These are phyloP conservation scores for Trochalopteron elliotii DNA, from an alignment of 2,113 vertebrate genomes.

Conservation along the genomic window DNA sequence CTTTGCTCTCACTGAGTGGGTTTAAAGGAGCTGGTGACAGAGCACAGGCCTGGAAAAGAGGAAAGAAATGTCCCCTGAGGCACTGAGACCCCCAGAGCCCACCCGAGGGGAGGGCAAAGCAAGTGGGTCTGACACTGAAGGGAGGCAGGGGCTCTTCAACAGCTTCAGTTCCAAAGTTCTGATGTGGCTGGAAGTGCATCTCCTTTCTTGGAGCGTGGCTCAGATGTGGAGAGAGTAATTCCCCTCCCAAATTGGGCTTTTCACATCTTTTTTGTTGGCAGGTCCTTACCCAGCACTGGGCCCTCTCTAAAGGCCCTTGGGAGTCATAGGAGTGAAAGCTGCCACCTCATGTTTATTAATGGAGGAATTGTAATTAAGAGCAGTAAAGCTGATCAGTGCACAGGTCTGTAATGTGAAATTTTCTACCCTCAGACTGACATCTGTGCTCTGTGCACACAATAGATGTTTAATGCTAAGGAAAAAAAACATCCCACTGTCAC, in stretches of 20 bases:
- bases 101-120: too few species aligned
- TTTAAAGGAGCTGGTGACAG: neutral
- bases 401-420: neutral
- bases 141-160: neutral
- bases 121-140: accelerated
- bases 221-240: neutral
- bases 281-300: neutral
- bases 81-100: neutral
- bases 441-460: neutral
- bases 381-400: neutral
- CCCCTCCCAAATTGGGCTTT: neutral
- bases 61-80: neutral
- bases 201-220: neutral
- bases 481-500: neutral
- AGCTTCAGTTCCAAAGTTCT: neutral
- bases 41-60: neutral
- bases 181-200: accelerated
- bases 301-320: neutral
- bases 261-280: neutral
- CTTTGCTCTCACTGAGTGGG: neutral
- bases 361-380: neutral
- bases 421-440: neutral
- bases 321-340: neutral
- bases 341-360: neutral
- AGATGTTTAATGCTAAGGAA: neutral